Percentiles rank a stretch among this genome's conserved stretches.
Conservation (phyloP, 2,113 vertebrate species). For the Nestor notabilis region DNA sequence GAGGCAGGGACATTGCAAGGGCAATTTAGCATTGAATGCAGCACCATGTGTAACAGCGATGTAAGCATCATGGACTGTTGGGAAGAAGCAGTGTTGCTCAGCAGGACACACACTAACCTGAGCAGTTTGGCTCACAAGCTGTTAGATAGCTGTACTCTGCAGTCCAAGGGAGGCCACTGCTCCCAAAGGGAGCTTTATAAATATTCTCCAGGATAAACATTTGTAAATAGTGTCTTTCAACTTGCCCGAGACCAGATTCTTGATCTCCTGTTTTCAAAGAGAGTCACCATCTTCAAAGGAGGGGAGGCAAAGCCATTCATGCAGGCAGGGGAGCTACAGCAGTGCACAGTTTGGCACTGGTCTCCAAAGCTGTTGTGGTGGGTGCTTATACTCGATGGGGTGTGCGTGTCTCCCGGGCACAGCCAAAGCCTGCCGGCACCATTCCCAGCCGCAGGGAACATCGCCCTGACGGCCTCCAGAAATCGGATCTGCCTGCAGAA, state of each 20-base stretch:
- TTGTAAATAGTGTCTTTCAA: conserved; percentile 31
- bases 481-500: not conserved
- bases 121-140: not conserved
- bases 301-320: not conserved
- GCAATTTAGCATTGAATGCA: not conserved
- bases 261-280: not conserved
- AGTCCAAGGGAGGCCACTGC: not conserved
- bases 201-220: conserved; percentile 17
- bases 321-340: not conserved
- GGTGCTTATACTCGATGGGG: not conserved
- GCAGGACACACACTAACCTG: not conserved
- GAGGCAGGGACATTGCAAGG: accelerated
- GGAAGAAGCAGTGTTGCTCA: not conserved
- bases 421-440: not conserved
- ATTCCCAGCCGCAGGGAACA: not conserved
- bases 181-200: conserved; percentile 1
- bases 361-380: not conserved
- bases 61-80: accelerated
- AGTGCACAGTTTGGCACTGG: not conserved
- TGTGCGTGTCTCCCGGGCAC: not conserved
- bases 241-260: not conserved
- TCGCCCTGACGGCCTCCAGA: not conserved
- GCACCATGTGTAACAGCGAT: accelerated
- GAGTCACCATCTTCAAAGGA: conserved; percentile 2
- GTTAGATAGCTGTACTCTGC: not conserved